Evolutionary conservation across 2,797 vertebrate species (phyloP).

Genomic region (Vipera ursinii): DNA sequence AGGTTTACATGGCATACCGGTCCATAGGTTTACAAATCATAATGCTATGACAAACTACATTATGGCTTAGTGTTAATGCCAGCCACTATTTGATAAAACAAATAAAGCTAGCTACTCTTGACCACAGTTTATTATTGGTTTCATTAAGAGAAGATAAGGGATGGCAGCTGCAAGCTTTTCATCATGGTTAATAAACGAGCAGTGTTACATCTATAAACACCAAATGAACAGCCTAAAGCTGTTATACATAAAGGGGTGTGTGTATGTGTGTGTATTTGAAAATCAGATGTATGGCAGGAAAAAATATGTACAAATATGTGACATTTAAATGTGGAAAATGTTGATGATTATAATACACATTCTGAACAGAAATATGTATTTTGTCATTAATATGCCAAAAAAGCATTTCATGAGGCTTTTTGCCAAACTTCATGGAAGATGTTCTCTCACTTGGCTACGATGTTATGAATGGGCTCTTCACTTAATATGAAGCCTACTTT

Average conservation of each 20-base stretch:
- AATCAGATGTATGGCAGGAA: neutral
- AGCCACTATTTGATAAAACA: neutral
- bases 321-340: neutral
- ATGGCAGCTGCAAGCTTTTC: neutral
- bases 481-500: conserved; percentile 28
- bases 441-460: conserved; percentile 8
- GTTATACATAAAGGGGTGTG: too few relatives aligned
- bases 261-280: neutral
- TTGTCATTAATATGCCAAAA: conserved; percentile 18
- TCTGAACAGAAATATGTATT: neutral
- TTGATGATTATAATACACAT: neutral
- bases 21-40: neutral
- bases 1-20: neutral
- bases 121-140: neutral
- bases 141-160: neutral
- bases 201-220: neutral
- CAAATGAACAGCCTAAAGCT: neutral
- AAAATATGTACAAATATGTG: neutral
- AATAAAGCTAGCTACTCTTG: neutral
- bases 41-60: neutral
- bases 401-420: conserved; percentile 7
- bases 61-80: neutral
- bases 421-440: conserved; percentile 3
- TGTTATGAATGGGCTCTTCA: conserved; percentile 2
- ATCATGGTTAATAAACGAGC: neutral